Percentiles rank a stretch among this genome's conserved stretches.
phyloP scores from a whole-genome alignment of 1,140 invertebrate species.

The Diprion similis region DNA sequence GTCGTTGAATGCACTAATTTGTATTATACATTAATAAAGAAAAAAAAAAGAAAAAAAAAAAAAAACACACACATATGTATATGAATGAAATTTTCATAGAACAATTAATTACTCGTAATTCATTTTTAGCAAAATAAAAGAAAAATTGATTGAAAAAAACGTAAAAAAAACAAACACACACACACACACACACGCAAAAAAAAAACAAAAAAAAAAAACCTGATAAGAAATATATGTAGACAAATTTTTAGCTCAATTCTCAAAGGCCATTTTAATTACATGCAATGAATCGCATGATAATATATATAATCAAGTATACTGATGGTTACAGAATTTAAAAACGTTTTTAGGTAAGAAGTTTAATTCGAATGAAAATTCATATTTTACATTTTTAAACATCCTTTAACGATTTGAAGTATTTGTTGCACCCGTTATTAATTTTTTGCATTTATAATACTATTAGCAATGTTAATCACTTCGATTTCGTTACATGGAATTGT shows the following conservation, averaged over 20 bases:
- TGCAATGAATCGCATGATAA: too few species aligned
- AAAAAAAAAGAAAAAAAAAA: too few species aligned
- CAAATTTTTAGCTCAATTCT: slow-evolving; percentile 3
- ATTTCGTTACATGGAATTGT: background rate
- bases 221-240: background rate
- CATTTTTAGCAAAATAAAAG: background rate
- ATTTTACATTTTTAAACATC: slow-evolving; percentile 12
- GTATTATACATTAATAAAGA: slow-evolving; percentile 9
- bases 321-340: slow-evolving; percentile 13
- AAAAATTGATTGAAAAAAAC: background rate
- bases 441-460: background rate
- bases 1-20: slow-evolving; percentile 13
- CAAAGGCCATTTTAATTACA: background rate
- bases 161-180: background rate
- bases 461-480: background rate
- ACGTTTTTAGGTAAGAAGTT: slow-evolving; percentile 18
- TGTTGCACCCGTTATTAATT: background rate
- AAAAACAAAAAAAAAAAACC: background rate
- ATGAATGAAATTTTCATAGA: background rate
- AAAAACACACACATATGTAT: background rate
- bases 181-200: too few species aligned
- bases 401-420: background rate
- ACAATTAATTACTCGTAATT: background rate
- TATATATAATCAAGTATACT: background rate
- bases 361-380: slow-evolving; percentile 16